phyloP scores from a whole-genome alignment of 2,113 vertebrate genomes.

The Balaenoptera acutorostrata region DNA sequence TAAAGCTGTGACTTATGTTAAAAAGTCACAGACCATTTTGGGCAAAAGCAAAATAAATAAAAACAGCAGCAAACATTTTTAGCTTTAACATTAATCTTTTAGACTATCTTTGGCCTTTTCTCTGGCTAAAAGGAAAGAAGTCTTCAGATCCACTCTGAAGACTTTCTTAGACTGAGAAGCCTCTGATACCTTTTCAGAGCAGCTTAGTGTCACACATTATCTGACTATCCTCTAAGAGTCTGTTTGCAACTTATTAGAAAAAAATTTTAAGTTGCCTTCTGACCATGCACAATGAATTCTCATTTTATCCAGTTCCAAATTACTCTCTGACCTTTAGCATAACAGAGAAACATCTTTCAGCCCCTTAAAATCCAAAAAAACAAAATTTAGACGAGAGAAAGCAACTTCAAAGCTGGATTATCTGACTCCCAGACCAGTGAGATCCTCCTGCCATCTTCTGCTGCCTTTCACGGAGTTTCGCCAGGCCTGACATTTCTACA shows the following conservation, averaged over 20 bases:
- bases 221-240: background rate
- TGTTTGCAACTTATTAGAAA: background rate
- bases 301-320: background rate
- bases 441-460: background rate
- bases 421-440: background rate
- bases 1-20: background rate
- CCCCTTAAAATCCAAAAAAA: background rate
- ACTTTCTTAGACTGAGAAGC: background rate
- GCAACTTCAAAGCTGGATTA: background rate
- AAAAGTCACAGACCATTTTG: background rate
- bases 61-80: background rate
- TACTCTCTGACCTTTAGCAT: slow-evolving; percentile 26
- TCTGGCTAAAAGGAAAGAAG: slow-evolving; percentile 36
- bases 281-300: background rate
- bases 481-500: background rate
- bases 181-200: slow-evolving; percentile 32
- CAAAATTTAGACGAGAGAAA: background rate
- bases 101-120: slow-evolving; percentile 17
- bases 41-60: slow-evolving; percentile 11
- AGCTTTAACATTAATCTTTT: slow-evolving; percentile 14
- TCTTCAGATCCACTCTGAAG: background rate
- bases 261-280: background rate
- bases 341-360: slow-evolving; percentile 23
- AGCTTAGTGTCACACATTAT: slow-evolving; percentile 35
- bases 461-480: background rate